A percentile compares a stretch with the other conserved stretches of the same genome.
phyloP scores from a whole-genome alignment of 92 coral and sea anemone genomes.

The Heteractis magnifica region DNA sequence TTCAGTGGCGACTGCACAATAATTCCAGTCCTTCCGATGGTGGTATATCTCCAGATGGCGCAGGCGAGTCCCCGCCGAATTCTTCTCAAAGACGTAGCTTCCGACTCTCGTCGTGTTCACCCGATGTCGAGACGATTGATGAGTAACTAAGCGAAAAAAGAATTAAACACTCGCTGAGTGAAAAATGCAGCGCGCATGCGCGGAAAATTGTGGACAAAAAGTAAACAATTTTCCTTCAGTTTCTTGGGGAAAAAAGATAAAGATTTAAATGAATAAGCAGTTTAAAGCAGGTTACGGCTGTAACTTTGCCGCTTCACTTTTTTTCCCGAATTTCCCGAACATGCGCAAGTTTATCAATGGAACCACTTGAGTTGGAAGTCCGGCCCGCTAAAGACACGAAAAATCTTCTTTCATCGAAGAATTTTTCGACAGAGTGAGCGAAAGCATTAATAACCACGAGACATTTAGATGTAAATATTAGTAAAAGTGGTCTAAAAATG shows the following conservation, averaged over 20 bases:
- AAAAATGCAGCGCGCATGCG: background rate
- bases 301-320: background rate
- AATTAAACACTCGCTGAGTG: background rate
- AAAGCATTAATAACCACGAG: too few species aligned
- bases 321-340: background rate
- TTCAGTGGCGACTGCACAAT: conserved; percentile 85
- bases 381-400: background rate
- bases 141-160: conserved; percentile 21
- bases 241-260: too few species aligned
- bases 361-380: too few species aligned
- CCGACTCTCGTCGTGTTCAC: conserved; percentile 63
- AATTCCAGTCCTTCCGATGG: conserved; percentile 61
- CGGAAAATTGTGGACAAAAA: background rate
- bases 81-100: conserved; percentile 43
- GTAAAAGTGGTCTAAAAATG: background rate
- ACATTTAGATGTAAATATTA: too few species aligned
- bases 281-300: background rate
- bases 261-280: background rate
- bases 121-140: conserved; percentile 45
- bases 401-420: too few species aligned
- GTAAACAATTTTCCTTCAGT: too few species aligned
- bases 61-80: conserved; percentile 34
- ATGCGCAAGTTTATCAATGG: background rate
- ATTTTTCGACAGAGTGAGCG: too few species aligned
- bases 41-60: conserved; percentile 26